These are phyloP conservation scores for Tachystola acroxantha DNA, from an alignment of 2,888 invertebrate species.

Conservation along the genomic window DNA sequence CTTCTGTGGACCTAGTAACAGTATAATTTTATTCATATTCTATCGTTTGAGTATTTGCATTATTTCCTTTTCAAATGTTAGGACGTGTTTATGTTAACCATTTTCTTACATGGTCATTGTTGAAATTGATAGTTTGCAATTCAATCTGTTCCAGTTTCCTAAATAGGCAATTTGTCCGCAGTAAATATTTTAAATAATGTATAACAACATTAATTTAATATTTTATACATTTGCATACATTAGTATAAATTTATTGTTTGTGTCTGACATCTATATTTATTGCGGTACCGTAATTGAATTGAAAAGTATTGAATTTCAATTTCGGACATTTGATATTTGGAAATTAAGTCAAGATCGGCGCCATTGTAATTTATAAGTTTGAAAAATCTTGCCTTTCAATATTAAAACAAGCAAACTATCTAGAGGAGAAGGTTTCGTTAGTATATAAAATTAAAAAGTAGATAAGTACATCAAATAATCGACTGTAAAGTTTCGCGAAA, in stretches of 20 bases:
- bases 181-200: slow-evolving; percentile 9
- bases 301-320: slow-evolving; percentile 6
- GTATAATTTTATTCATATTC: slow-evolving; percentile 7
- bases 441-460: not conserved
- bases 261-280: slow-evolving; percentile 13
- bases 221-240: slow-evolving; percentile 8
- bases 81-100: not conserved
- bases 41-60: slow-evolving; percentile 3
- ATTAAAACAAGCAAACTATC: too few relatives aligned
- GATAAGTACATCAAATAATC: not conserved
- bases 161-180: slow-evolving; percentile 6
- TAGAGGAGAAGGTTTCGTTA: too few relatives aligned
- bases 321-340: slow-evolving; percentile 6
- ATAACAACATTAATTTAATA: slow-evolving; percentile 7
- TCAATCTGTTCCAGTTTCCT: slow-evolving; percentile 8
- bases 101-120: not conserved
- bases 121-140: slow-evolving; percentile 2
- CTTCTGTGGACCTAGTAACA: slow-evolving; percentile 38
- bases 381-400: too few relatives aligned
- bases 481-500: too few relatives aligned
- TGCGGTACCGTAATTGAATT: slow-evolving; percentile 1
- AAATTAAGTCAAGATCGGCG: slow-evolving; percentile 7
- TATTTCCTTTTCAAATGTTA: slow-evolving; percentile 3
- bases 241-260: slow-evolving; percentile 11
- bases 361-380: slow-evolving; percentile 4